phyloP scores from a whole-genome alignment of 2,888 invertebrate genomes.

The Galerucella calmariensis region DNA sequence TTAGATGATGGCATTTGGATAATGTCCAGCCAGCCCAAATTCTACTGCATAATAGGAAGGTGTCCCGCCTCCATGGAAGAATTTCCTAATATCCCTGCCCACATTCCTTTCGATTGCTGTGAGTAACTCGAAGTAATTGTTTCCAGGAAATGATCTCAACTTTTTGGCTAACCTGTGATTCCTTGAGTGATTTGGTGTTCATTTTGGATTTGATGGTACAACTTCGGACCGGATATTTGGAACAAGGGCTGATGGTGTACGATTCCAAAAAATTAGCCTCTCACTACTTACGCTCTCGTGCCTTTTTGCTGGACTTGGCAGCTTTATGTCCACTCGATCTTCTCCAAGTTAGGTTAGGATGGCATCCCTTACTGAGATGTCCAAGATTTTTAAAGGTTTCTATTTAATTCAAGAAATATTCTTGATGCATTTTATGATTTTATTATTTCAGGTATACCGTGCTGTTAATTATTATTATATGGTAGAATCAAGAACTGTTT shows the following conservation, averaged over 20 bases:
- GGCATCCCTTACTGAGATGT: constrained; percentile 87
- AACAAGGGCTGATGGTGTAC: constrained; percentile 93
- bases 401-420: not conserved
- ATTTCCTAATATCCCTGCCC: too few species aligned
- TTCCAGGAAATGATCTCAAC: constrained; percentile 71
- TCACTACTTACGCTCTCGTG: constrained; percentile 86
- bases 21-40: not conserved
- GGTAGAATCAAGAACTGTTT: constrained; percentile 94
- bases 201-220: constrained; percentile 90
- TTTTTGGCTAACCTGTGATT: constrained; percentile 86
- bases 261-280: constrained; percentile 89
- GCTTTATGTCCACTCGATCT: constrained; percentile 88
- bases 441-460: constrained; percentile 79
- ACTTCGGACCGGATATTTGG: constrained; percentile 92
- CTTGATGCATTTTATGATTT: not conserved
- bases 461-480: constrained; percentile 95
- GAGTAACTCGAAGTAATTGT: not conserved
- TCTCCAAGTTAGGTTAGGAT: constrained; percentile 82
- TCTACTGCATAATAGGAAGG: not conserved
- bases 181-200: constrained; percentile 87
- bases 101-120: too few species aligned
- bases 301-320: constrained; percentile 85
- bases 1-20: not conserved
- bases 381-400: constrained; percentile 86
- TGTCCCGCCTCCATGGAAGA: not conserved